These are phyloP conservation scores for Sebastolobus alascanus DNA, from an alignment of 2,797 vertebrate genomes.

Conservation along the genomic window DNA sequence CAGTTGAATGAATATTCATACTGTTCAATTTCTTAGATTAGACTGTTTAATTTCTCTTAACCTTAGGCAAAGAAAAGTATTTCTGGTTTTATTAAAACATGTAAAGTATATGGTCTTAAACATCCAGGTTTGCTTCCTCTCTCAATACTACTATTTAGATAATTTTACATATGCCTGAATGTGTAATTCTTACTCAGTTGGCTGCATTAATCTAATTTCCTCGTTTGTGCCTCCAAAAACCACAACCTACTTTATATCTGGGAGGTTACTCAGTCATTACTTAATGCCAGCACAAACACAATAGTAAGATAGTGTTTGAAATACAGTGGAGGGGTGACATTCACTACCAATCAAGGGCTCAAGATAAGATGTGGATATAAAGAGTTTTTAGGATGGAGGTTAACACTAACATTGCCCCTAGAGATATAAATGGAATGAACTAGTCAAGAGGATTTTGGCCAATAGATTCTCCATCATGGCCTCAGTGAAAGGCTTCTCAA, in stretches of 20 bases:
- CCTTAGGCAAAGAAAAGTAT: not conserved
- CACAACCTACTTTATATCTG: not conserved
- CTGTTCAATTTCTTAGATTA: not conserved
- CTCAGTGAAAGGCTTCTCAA: not conserved
- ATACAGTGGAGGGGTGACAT: constrained; percentile 8
- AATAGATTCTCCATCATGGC: not conserved
- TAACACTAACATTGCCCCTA: not conserved
- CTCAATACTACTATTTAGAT: not conserved
- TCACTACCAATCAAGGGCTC: constrained; percentile 9
- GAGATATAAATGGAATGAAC: not conserved
- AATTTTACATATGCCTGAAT: not conserved
- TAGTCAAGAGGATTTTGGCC: not conserved
- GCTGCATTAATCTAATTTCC: not conserved
- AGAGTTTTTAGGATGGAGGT: constrained; percentile 31
- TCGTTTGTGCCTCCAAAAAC: not conserved
- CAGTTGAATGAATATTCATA: not conserved
- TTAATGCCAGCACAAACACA: constrained; percentile 9
- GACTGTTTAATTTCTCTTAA: not conserved
- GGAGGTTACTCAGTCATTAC: not conserved
- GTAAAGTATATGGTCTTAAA: not conserved
- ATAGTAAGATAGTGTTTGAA: constrained; percentile 27
- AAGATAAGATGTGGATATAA: constrained; percentile 10
- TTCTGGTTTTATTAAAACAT: not conserved
- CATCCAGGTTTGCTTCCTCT: not conserved
- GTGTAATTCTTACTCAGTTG: not conserved